phyloP scores from a whole-genome alignment of 2,113 vertebrate species.

The Centropristis striata region DNA sequence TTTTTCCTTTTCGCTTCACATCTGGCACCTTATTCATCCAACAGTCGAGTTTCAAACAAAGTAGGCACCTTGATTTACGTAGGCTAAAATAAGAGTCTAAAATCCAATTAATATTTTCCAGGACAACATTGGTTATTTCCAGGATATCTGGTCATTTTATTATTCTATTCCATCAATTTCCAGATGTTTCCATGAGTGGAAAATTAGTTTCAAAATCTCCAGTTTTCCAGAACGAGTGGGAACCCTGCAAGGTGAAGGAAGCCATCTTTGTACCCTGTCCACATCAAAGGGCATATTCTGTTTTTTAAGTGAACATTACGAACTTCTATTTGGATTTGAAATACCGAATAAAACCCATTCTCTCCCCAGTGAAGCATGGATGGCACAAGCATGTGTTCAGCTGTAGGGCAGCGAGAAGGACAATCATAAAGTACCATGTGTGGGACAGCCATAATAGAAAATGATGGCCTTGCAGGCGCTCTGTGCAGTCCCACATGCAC shows the following conservation, averaged over 20 bases:
- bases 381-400: conserved; percentile 41
- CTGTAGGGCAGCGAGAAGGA: conserved; percentile 51
- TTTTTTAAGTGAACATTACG: conserved; percentile 18
- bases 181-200: too few relatives aligned
- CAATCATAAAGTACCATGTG: conserved; percentile 66
- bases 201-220: too few relatives aligned
- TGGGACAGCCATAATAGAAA: conserved; percentile 66
- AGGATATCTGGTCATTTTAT: too few relatives aligned
- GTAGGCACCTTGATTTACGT: too few relatives aligned
- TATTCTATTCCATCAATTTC: too few relatives aligned
- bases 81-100: too few relatives aligned
- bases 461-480: conserved; percentile 64
- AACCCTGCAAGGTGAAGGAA: conserved; percentile 24
- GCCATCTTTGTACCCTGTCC: conserved; percentile 18
- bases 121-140: too few relatives aligned
- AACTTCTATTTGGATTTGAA: conserved; percentile 7
- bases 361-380: conserved; percentile 5
- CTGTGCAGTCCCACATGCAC: conserved; percentile 38
- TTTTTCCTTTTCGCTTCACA: too few relatives aligned
- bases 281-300: conserved; percentile 31
- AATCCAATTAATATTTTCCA: too few relatives aligned
- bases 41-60: too few relatives aligned
- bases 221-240: too few relatives aligned
- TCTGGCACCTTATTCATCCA: too few relatives aligned
- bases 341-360: conserved; percentile 8